Percentiles rank a stretch among this genome's conserved stretches.
Evolutionary conservation across 2,113 vertebrate species (phyloP).

Genomic region (Protobothrops mucrosquamatus): DNA sequence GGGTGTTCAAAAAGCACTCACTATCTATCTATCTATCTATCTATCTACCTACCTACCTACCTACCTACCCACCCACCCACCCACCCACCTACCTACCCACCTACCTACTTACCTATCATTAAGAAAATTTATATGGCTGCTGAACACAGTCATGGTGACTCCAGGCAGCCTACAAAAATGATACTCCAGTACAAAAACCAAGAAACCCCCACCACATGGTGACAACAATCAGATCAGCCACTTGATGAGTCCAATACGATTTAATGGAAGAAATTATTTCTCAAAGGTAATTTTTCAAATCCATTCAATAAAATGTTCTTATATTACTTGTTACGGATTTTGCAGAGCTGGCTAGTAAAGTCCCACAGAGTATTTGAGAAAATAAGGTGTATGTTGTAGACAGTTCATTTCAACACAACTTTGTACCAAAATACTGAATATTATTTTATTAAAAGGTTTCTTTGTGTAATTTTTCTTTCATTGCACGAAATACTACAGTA

Average conservation of each 20-base stretch:
- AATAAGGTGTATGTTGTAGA: neutral
- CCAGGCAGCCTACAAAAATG: neutral
- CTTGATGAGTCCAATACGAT: neutral
- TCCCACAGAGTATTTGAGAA: neutral
- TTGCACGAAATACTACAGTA: neutral
- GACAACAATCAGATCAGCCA: neutral
- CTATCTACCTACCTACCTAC: too few species aligned
- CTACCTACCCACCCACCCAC: too few species aligned
- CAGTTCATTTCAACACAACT: neutral
- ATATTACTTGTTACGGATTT: neutral
- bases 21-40: too few species aligned
- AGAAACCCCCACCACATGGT: neutral
- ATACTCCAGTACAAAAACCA: neutral
- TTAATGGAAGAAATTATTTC: neutral
- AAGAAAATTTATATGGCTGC: neutral
- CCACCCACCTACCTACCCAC: too few species aligned
- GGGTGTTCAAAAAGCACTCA: too few species aligned
- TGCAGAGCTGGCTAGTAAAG: too few species aligned
- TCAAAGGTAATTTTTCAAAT: neutral
- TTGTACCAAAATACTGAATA: neutral
- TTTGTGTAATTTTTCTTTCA: neutral
- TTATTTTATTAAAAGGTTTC: neutral
- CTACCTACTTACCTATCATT: neutral
- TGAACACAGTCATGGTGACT: neutral
- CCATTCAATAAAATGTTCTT: neutral